phyloP scores from a whole-genome alignment of 1,140 invertebrate genomes.

The Megalopta genalis region DNA sequence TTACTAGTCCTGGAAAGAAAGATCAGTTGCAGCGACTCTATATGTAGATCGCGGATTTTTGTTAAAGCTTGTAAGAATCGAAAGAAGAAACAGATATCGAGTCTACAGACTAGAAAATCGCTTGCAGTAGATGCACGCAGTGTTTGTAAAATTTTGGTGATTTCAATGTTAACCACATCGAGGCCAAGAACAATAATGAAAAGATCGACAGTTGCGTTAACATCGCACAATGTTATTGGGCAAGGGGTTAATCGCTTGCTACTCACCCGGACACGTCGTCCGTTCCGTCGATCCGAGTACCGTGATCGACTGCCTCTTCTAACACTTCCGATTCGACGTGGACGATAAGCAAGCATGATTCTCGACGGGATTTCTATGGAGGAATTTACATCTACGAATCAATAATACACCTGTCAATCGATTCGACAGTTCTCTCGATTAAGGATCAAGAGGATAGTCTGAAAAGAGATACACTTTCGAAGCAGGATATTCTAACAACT shows the following conservation, averaged over 20 bases:
- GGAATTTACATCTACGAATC: neutral
- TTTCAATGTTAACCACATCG: too few species aligned
- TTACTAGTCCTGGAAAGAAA: too few species aligned
- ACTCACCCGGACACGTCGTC: neutral
- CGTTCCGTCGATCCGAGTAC: neutral
- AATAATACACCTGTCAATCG: neutral
- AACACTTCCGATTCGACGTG: neutral
- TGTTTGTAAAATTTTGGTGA: too few species aligned
- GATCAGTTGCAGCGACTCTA: too few species aligned
- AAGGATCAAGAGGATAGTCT: neutral
- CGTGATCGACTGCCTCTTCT: neutral
- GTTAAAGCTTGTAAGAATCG: too few species aligned
- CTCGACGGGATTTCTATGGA: neutral
- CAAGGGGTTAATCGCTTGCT: conserved; percentile 2
- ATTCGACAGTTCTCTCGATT: neutral
- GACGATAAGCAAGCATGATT: conserved; percentile 11
- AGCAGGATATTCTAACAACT: neutral
- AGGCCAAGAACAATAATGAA: too few species aligned
- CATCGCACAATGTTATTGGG: too few species aligned
- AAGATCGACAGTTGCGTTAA: too few species aligned
- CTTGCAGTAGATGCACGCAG: too few species aligned
- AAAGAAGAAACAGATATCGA: too few species aligned
- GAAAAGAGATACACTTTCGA: neutral
- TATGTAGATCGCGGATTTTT: too few species aligned
- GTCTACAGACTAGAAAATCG: too few species aligned